A percentile compares a stretch with the other conserved stretches of the same genome.
Evolutionary conservation across 2,113 vertebrate species (phyloP).

Genomic region (Myiozetetes cayanensis): DNA sequence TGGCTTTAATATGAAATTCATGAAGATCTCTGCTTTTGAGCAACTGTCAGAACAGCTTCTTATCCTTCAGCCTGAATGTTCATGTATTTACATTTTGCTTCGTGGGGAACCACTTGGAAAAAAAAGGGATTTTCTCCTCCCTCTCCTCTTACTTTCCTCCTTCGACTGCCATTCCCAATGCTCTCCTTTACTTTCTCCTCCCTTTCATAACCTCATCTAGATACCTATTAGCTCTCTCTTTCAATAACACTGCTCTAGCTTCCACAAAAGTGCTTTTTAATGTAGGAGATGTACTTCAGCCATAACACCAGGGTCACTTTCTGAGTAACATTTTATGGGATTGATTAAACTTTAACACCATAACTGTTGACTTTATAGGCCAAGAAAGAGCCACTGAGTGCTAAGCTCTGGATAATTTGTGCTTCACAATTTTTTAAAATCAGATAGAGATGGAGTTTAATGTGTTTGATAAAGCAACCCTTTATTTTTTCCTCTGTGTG

Average conservation of each 20-base stretch:
- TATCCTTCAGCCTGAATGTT: constrained; percentile 22
- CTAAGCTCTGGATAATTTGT: constrained; percentile 64
- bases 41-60: constrained; percentile 27
- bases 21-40: background rate
- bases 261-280: constrained; percentile 79
- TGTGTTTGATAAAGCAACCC: constrained; percentile 45
- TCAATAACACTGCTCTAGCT: constrained; percentile 64
- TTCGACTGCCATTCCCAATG: background rate
- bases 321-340: constrained; percentile 82
- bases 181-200: background rate
- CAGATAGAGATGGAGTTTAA: constrained; percentile 52
- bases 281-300: constrained; percentile 77
- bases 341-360: constrained; percentile 82
- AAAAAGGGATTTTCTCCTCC: background rate
- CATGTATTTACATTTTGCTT: background rate
- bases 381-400: constrained; percentile 70
- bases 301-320: constrained; percentile 73
- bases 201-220: constrained; percentile 7
- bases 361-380: constrained; percentile 80
- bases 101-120: constrained; percentile 20
- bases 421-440: constrained; percentile 61
- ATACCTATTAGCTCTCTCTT: constrained; percentile 68
- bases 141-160: background rate
- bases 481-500: background rate
- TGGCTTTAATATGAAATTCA: constrained; percentile 26